These are phyloP conservation scores for Meloidogyne chitwoodi DNA, from an alignment of 1,140 invertebrate species.

Conservation along the genomic window DNA sequence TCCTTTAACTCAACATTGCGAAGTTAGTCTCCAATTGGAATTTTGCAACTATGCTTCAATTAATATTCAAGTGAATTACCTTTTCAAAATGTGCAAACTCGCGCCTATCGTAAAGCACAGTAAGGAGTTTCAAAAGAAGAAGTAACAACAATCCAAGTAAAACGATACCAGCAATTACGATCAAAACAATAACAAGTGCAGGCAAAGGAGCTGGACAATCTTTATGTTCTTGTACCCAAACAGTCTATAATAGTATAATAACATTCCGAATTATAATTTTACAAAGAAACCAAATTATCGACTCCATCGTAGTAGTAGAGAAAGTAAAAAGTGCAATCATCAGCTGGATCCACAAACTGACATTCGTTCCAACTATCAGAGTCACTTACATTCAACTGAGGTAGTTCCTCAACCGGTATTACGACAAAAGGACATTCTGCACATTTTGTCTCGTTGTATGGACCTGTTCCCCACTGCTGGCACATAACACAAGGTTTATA, in stretches of 20 bases:
- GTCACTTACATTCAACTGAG: slow-evolving; percentile 64
- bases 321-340: slow-evolving; percentile 60
- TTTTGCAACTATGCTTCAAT: not conserved
- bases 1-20: not conserved
- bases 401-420: slow-evolving; percentile 59
- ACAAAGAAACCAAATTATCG: slow-evolving; percentile 56
- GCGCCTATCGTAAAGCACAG: slow-evolving; percentile 85
- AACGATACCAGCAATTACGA: slow-evolving; percentile 89
- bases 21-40: not conserved
- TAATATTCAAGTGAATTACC: slow-evolving; percentile 88
- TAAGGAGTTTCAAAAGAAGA: slow-evolving; percentile 89
- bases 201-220: slow-evolving; percentile 54
- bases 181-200: slow-evolving; percentile 68
- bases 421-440: slow-evolving; percentile 59
- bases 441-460: slow-evolving; percentile 68
- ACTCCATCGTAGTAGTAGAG: slow-evolving; percentile 61
- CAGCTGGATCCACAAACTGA: slow-evolving; percentile 59
- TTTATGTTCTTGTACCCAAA: slow-evolving; percentile 59
- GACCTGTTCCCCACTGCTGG: slow-evolving; percentile 75
- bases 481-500: slow-evolving; percentile 91
- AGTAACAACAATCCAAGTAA: slow-evolving; percentile 79
- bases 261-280: not conserved
- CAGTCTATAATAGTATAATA: slow-evolving; percentile 20
- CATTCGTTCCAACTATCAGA: slow-evolving; percentile 52
- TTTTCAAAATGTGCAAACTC: slow-evolving; percentile 96